These are phyloP conservation scores for Lates calcarifer DNA, from an alignment of 2,113 vertebrate genomes.

Conservation along the genomic window DNA sequence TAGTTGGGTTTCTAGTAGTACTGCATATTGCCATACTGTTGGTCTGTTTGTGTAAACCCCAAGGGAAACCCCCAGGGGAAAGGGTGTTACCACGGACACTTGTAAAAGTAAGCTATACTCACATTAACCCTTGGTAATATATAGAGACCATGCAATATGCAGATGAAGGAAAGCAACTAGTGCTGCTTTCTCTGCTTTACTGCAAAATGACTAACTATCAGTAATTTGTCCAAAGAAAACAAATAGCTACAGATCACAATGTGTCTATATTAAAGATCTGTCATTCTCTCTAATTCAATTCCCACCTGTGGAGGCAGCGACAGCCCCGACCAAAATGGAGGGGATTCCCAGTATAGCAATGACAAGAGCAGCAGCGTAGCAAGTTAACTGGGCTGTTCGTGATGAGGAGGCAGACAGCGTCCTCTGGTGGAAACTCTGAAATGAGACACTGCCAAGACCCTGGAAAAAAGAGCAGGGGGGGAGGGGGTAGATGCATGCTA, in stretches of 20 bases:
- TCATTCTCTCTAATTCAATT: neutral
- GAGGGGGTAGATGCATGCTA: neutral
- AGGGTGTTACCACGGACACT: neutral
- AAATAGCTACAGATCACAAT: neutral
- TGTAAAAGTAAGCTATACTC: neutral
- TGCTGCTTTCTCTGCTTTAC: neutral
- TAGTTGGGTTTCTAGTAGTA: neutral
- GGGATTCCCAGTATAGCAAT: slow-evolving; percentile 81
- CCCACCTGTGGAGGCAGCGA: slow-evolving; percentile 84
- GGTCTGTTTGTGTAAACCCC: neutral
- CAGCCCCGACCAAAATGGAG: slow-evolving; percentile 80
- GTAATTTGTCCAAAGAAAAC: neutral
- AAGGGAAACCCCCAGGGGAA: neutral
- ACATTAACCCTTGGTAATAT: neutral
- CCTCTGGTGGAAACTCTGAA: slow-evolving; percentile 87
- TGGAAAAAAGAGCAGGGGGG: slow-evolving; percentile 17
- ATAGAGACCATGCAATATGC: neutral
- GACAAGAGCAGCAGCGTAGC: slow-evolving; percentile 75
- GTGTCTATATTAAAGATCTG: neutral
- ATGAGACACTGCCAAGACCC: slow-evolving; percentile 80
- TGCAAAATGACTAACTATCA: neutral
- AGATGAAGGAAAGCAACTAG: neutral
- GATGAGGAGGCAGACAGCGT: slow-evolving; percentile 77
- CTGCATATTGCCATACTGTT: neutral
- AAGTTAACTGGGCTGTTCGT: slow-evolving; percentile 77